Evolutionary conservation across 2,797 vertebrate genomes (phyloP).

Genomic region (Sebastes goodei): DNA sequence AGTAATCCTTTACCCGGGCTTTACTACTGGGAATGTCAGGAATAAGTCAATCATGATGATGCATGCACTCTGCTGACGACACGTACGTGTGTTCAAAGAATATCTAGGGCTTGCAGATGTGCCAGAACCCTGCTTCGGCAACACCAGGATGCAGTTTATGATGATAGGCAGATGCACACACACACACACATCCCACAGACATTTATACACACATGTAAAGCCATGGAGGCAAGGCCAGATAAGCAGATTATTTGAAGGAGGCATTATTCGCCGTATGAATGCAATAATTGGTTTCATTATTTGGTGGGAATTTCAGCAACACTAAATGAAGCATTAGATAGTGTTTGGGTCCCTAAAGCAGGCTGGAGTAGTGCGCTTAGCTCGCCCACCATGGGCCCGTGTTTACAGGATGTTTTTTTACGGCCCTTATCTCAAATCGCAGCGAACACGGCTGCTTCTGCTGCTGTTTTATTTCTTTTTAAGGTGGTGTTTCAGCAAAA

Average conservation of each 20-base stretch:
- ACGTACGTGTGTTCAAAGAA: slow-evolving; percentile 57
- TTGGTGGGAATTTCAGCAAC: slow-evolving; percentile 59
- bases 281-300: slow-evolving; percentile 79
- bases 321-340: slow-evolving; percentile 65
- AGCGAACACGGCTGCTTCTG: slow-evolving; percentile 27
- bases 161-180: slow-evolving; percentile 65
- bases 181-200: not conserved
- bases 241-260: slow-evolving; percentile 79
- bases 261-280: slow-evolving; percentile 73
- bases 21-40: slow-evolving; percentile 66
- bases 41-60: slow-evolving; percentile 77
- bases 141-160: slow-evolving; percentile 64
- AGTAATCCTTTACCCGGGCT: slow-evolving; percentile 73
- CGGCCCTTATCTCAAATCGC: slow-evolving; percentile 62
- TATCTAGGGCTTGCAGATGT: slow-evolving; percentile 77
- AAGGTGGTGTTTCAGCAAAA: slow-evolving; percentile 47
- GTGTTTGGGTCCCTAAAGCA: slow-evolving; percentile 49
- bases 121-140: slow-evolving; percentile 54
- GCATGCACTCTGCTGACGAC: slow-evolving; percentile 65
- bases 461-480: slow-evolving; percentile 48
- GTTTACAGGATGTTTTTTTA: slow-evolving; percentile 55
- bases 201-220: slow-evolving; percentile 38
- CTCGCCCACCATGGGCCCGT: slow-evolving; percentile 33
- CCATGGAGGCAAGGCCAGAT: slow-evolving; percentile 68
- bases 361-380: slow-evolving; percentile 28